A percentile compares a stretch with the other conserved stretches of the same genome.
Conservation (phyloP, 2,888 invertebrate genomes). For the Coremacera marginata region DNA sequence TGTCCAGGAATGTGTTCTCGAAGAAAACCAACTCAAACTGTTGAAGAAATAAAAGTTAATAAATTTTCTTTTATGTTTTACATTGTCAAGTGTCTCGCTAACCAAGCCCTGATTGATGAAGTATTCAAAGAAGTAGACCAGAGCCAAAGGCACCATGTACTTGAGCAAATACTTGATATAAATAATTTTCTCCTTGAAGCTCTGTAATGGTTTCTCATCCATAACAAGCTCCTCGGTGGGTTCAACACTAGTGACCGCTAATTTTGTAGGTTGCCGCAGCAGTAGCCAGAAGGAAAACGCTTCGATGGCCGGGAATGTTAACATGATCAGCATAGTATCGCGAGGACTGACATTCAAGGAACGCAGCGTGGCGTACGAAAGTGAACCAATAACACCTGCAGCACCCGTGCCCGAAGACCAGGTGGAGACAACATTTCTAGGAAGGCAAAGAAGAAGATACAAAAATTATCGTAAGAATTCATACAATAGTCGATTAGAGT, state of each 20-base stretch:
- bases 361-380: constrained; percentile 81
- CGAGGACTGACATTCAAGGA: constrained; percentile 72
- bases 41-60: background rate
- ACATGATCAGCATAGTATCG: constrained; percentile 78
- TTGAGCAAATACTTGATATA: constrained; percentile 74
- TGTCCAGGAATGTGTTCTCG: constrained; percentile 73
- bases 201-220: constrained; percentile 61
- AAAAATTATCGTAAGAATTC: too few relatives aligned
- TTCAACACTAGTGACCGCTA: constrained; percentile 58
- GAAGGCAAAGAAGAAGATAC: too few relatives aligned
- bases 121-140: constrained; percentile 87
- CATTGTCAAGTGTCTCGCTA: constrained; percentile 57
- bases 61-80: background rate
- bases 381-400: constrained; percentile 83
- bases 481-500: too few relatives aligned
- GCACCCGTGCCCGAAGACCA: constrained; percentile 90
- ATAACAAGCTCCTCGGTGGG: constrained; percentile 58
- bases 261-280: constrained; percentile 64
- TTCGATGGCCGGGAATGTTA: constrained; percentile 78
- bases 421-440: constrained; percentile 81
- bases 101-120: constrained; percentile 90
- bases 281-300: constrained; percentile 72
- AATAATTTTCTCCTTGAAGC: constrained; percentile 71
- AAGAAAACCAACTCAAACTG: constrained; percentile 85
- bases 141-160: constrained; percentile 81